Base-by-base conservation (phyloP, 2,888 invertebrate genomes). In the Plagiodera versicolora region DNA sequence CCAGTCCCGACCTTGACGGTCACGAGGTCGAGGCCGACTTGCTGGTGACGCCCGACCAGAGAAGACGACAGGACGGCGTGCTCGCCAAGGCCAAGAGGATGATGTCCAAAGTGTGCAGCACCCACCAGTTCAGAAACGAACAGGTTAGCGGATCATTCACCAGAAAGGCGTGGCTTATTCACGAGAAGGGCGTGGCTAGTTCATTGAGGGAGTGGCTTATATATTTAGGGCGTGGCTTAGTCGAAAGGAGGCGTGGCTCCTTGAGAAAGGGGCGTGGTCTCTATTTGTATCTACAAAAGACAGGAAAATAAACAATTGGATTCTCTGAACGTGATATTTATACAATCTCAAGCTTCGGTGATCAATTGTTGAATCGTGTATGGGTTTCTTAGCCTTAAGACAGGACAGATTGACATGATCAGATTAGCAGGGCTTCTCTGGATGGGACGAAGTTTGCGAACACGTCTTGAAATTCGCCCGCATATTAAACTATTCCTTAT, bases 71-170 rank as follows among this genome's bases (percentile, higher is more conserved):
- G 18, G 69, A 63, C 9, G 74, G 74, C 5, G 69, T 78, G 46
- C 73, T 74, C 54, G 65, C 68, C 10, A 77, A 75, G 64, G 65
- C 76, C 51, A 63, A 69, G 57, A 72, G 71, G 58, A 71, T 77
- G 52, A 64, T 74, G 14, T 69, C 70, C 68, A 79, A 75, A 70
- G 79, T 92, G 24, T 92, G 89, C 76, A 84, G 86, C 52, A 88
- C 90, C 30, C 90, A 91, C 79, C 86, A 90, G 73, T 94, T 94
- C 81, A 85, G 86, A 74, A 91, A 93, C 80, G 82, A 89, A 50
- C 90, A 92, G 82, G 91, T 91, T 79, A 83, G 83, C 53, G 6
- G 18, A 8, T 18, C 11, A 1, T 4, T 11, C 24, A 1, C 32
- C 24, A 24, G 3, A 24, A 5, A 24, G 24, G 24, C 3, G 24